phyloP scores from a whole-genome alignment of 2,113 vertebrate species.

The Cathartes aura region DNA sequence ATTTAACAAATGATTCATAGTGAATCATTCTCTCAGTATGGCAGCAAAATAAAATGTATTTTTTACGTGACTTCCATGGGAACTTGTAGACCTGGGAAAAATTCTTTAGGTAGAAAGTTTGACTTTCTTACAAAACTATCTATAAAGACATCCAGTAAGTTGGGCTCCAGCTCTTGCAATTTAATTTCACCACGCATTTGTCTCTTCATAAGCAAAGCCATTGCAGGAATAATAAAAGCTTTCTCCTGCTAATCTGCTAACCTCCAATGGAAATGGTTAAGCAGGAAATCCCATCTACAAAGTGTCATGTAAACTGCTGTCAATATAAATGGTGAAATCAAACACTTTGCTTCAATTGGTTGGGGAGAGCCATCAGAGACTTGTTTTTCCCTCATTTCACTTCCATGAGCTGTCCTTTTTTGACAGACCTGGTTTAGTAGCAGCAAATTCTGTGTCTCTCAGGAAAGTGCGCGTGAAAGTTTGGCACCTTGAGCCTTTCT shows the following conservation, averaged over 20 bases:
- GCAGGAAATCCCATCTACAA: neutral
- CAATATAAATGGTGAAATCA: neutral
- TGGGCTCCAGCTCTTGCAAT: neutral
- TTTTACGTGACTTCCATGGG: neutral
- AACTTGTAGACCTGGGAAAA: neutral
- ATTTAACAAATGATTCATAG: conserved; percentile 53
- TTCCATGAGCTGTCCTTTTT: conserved; percentile 1
- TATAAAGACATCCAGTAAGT: neutral
- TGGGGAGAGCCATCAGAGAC: neutral
- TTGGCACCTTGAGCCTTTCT: conserved; percentile 15
- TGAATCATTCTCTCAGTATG: conserved; percentile 13
- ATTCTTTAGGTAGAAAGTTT: neutral
- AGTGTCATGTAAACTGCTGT: neutral
- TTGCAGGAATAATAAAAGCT: neutral
- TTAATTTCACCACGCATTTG: neutral
- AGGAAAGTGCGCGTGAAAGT: conserved; percentile 4
- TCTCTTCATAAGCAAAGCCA: neutral
- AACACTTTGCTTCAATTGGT: neutral
- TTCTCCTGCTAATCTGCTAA: neutral
- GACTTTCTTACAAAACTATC: neutral
- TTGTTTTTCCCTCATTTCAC: neutral
- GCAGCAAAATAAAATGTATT: neutral
- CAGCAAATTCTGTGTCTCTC: conserved; percentile 21
- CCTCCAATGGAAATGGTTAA: neutral
- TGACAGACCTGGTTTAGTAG: neutral